Conservation (phyloP, 2,113 vertebrate genomes). For the Piprites chloris region DNA sequence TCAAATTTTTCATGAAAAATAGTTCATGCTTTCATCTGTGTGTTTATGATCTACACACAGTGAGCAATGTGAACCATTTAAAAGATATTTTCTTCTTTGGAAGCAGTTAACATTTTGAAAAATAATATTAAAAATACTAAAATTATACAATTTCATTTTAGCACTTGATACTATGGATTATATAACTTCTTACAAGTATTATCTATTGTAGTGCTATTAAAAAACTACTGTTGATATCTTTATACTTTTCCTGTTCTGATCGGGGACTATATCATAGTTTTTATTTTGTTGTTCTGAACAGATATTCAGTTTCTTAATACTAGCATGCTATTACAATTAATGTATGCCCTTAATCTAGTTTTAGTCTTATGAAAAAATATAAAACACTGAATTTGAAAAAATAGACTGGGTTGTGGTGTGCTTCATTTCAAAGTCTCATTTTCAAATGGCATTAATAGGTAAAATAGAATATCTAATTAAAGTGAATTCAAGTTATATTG, state of each 20-base stretch:
- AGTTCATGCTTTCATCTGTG: not conserved
- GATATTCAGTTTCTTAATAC: not conserved
- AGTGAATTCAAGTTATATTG: not conserved
- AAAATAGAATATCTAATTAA: conserved; percentile 12
- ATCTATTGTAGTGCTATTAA: not conserved
- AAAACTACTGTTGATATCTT: not conserved
- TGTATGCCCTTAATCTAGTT: conserved; percentile 5
- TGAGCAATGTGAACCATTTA: not conserved
- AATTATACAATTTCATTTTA: not conserved
- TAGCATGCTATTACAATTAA: not conserved
- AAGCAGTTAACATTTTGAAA: not conserved
- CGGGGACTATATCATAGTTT: not conserved
- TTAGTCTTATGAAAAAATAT: not conserved
- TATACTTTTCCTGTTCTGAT: not conserved
- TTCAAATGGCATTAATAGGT: not conserved
- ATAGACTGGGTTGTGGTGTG: not conserved
- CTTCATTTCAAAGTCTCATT: conserved; percentile 9
- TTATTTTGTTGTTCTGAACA: not conserved
- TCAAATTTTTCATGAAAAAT: not conserved
- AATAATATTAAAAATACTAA: not conserved
- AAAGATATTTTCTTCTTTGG: not conserved
- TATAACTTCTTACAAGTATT: not conserved
- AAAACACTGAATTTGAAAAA: not conserved
- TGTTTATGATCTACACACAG: not conserved
- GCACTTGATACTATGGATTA: not conserved